Evolutionary conservation across 2,113 vertebrate genomes (phyloP).

Genomic region (Hippocampus zosterae): DNA sequence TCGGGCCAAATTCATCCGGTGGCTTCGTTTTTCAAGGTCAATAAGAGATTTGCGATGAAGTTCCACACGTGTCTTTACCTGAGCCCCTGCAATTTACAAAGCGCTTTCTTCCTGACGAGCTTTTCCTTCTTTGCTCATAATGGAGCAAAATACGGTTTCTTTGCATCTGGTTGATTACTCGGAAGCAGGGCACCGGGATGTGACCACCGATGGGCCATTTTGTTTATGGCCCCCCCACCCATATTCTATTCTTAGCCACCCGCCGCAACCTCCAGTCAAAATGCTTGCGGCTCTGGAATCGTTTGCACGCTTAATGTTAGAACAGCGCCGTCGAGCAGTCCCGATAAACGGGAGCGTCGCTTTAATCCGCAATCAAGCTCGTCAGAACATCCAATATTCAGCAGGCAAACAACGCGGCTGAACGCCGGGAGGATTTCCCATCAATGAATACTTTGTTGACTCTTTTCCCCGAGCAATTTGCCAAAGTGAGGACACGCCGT

Average conservation of each 20-base stretch:
- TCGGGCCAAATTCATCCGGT: no score
- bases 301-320: neutral
- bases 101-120: neutral
- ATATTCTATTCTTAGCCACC: slow-evolving; percentile 48
- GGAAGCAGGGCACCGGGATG: slow-evolving; percentile 47
- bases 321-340: neutral
- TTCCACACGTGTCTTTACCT: neutral
- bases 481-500: neutral
- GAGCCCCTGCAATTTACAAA: neutral
- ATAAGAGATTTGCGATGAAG: neutral
- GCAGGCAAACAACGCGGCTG: neutral
- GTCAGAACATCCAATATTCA: slow-evolving; percentile 10
- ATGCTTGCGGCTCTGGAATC: slow-evolving; percentile 18
- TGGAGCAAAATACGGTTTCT: no score
- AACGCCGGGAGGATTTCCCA: neutral
- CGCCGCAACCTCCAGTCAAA: slow-evolving; percentile 10
- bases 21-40: no score
- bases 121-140: no score
- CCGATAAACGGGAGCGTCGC: neutral
- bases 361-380: neutral
- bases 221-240: neutral
- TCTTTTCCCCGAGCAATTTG: neutral
- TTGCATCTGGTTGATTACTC: slow-evolving; percentile 68
- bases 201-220: slow-evolving; percentile 37
- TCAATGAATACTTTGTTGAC: slow-evolving; percentile 12